Evolutionary conservation across 2,113 vertebrate genomes (phyloP).

Genomic region (Eidolon helvum): DNA sequence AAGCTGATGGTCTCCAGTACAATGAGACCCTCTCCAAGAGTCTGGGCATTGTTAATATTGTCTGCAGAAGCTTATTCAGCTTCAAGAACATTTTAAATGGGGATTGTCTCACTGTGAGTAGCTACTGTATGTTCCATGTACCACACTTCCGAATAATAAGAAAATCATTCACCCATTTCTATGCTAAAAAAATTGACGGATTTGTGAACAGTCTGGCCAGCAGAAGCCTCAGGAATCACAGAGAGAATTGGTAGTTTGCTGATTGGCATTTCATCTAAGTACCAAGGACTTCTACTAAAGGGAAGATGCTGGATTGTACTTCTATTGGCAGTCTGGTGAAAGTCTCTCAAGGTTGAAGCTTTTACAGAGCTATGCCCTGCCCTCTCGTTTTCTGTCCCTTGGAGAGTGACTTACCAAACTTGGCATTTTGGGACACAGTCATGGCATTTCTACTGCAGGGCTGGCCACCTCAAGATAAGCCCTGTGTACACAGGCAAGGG

Average conservation of each 20-base stretch:
- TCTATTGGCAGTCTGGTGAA: background rate
- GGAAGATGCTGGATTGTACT: constrained; percentile 22
- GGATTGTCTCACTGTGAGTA: constrained; percentile 21
- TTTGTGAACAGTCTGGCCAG: background rate
- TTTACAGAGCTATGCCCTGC: background rate
- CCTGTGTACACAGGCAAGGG: background rate
- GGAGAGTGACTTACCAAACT: background rate
- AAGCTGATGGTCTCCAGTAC: constrained; percentile 4
- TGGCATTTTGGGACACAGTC: background rate
- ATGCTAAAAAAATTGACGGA: constrained; percentile 24
- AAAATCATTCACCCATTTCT: constrained; percentile 56
- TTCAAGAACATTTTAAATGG: constrained; percentile 37
- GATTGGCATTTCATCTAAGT: constrained; percentile 56
- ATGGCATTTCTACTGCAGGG: background rate
- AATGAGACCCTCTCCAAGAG: constrained; percentile 4
- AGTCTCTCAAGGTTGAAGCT: constrained; percentile 40
- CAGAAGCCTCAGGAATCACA: constrained; percentile 20
- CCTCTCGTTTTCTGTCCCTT: constrained; percentile 13
- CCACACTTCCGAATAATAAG: constrained; percentile 42
- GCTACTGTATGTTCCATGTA: background rate
- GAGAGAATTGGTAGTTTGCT: constrained; percentile 19
- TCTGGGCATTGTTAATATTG: background rate
- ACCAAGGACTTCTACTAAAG: constrained; percentile 37
- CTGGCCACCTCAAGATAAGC: background rate
- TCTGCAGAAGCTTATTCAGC: background rate